phyloP scores from a whole-genome alignment of 2,113 vertebrate genomes.

The Emberiza fucata region DNA sequence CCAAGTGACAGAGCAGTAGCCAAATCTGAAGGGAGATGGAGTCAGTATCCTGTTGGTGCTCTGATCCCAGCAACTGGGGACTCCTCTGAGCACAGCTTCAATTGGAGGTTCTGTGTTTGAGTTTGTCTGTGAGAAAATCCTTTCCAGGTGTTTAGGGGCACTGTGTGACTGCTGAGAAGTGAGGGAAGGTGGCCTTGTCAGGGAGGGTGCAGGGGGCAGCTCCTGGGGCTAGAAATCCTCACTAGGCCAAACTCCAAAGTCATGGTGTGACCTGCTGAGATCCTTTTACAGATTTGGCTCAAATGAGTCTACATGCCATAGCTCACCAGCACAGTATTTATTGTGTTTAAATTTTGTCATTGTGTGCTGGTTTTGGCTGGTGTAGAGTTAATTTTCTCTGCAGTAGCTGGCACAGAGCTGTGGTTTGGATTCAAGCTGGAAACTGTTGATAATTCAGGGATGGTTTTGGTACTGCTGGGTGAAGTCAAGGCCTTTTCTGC shows the following conservation, averaged over 20 bases:
- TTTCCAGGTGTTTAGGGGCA: neutral
- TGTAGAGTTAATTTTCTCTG: accelerated
- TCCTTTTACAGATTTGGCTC: neutral
- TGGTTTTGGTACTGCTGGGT: neutral
- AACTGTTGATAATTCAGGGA: neutral
- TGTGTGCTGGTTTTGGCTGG: neutral
- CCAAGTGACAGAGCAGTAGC: neutral
- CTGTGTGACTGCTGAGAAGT: neutral
- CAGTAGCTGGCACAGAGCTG: too few species aligned
- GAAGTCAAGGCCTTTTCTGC: neutral
- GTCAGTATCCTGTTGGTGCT: neutral
- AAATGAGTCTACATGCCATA: neutral
- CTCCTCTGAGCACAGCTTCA: neutral
- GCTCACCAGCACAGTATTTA: neutral
- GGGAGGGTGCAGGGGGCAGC: neutral
- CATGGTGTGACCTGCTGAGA: neutral
- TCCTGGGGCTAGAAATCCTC: neutral
- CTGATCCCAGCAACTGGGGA: neutral
- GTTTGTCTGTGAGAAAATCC: neutral
- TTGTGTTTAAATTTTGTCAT: neutral
- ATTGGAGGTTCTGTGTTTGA: neutral
- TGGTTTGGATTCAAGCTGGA: neutral
- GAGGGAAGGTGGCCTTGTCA: neutral
- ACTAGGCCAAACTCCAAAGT: neutral
- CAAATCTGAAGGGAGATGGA: neutral